Evolutionary conservation across 2,888 invertebrate species (phyloP).

Genomic region (Xestia sexstrigata): DNA sequence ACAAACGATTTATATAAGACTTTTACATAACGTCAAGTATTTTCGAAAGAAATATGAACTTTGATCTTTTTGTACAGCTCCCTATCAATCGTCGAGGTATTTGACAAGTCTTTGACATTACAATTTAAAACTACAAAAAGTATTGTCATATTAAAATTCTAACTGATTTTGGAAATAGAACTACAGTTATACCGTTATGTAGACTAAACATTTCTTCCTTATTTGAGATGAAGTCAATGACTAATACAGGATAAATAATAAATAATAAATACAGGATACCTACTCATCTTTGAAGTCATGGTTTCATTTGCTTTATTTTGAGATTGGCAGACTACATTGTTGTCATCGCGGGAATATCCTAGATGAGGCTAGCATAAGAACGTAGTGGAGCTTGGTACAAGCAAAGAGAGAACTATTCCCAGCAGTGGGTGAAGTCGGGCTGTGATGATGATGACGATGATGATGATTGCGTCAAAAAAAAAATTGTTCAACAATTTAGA

Average conservation of each 20-base stretch:
- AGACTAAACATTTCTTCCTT: background rate
- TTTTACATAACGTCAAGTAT: background rate
- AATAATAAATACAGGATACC: too few species aligned
- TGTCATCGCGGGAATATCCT: too few species aligned
- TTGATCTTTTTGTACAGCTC: background rate
- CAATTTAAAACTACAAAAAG: background rate
- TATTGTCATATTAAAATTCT: background rate
- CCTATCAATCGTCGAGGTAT: background rate
- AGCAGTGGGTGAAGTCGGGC: too few species aligned
- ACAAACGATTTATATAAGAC: background rate
- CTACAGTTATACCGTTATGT: background rate
- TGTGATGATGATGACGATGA: too few species aligned
- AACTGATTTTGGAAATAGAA: background rate
- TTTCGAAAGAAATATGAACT: background rate
- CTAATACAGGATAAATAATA: too few species aligned
- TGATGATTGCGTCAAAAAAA: background rate
- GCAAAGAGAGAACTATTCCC: too few species aligned
- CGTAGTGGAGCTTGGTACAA: too few species aligned
- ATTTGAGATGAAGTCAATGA: background rate
- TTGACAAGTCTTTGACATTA: background rate
- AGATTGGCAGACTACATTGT: too few species aligned
- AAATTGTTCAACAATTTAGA: background rate
- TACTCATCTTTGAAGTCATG: background rate
- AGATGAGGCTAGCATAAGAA: too few species aligned
- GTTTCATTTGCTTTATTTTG: background rate